A percentile compares a stretch with the other conserved stretches of the same genome.
Conservation (phyloP, 2,797 vertebrate species). For the Zalophus californianus region DNA sequence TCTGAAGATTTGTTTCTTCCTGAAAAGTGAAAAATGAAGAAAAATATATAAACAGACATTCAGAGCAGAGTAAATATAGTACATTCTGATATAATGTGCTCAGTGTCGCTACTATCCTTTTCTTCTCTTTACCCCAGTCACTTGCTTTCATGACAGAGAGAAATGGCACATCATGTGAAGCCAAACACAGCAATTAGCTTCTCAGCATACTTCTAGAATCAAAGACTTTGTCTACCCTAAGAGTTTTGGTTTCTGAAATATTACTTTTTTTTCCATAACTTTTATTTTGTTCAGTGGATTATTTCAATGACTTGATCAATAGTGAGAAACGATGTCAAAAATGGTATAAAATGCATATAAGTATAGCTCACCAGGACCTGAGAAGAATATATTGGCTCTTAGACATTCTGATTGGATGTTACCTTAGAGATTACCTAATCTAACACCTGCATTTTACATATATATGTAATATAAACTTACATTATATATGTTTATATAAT, state of each 20-base stretch:
- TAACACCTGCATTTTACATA: background rate
- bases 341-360: background rate
- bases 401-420: background rate
- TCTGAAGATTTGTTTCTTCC: background rate
- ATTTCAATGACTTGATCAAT: slow-evolving; percentile 7
- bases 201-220: slow-evolving; percentile 14
- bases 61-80: background rate
- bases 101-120: background rate
- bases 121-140: background rate
- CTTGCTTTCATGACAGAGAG: background rate
- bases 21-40: background rate
- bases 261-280: background rate
- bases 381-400: background rate
- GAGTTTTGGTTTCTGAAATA: background rate
- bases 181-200: slow-evolving; percentile 35
- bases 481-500: background rate
- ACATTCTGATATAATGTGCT: background rate
- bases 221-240: background rate
- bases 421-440: background rate
- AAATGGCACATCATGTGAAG: background rate
- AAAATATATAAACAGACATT: background rate
- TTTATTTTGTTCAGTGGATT: background rate
- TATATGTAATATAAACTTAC: background rate
- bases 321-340: background rate
- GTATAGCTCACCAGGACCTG: background rate